A percentile compares a stretch with the other conserved stretches of the same genome.
Conservation (phyloP, 1,140 invertebrate genomes). For the Atta colombica region DNA sequence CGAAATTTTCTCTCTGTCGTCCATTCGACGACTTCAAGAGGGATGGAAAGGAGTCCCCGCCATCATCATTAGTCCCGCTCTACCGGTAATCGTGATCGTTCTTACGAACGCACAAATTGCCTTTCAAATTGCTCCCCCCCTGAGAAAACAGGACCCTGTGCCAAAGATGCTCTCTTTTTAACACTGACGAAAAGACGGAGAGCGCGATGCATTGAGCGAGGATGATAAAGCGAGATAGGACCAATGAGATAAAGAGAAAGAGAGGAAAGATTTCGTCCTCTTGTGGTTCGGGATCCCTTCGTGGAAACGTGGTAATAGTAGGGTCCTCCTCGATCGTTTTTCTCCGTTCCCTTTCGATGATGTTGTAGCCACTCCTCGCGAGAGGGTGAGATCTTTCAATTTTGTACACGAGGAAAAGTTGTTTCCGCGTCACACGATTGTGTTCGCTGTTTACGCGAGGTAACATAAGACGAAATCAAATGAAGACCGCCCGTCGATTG, state of each 20-base stretch:
- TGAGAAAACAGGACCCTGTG: constrained; percentile 73
- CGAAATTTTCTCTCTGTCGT: constrained; percentile 70
- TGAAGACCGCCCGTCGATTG: constrained; percentile 50
- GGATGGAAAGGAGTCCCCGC: constrained; percentile 48
- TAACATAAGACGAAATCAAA: constrained; percentile 52
- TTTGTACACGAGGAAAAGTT: constrained; percentile 62
- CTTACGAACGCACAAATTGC: constrained; percentile 79
- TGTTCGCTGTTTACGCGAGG: constrained; percentile 40
- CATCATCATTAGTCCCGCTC: constrained; percentile 79
- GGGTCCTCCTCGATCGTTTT: constrained; percentile 61
- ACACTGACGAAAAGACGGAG: constrained; percentile 57
- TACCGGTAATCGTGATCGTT: constrained; percentile 77
- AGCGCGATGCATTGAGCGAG: constrained; percentile 8
- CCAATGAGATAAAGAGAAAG: constrained; percentile 57
- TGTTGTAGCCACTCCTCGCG: constrained; percentile 12
- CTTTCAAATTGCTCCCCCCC: constrained; percentile 75
- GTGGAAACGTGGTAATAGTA: constrained; percentile 70
- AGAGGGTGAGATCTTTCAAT: constrained; percentile 60
- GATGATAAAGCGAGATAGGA: constrained; percentile 52
- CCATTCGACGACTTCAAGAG: constrained; percentile 53
- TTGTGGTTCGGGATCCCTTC: constrained; percentile 64
- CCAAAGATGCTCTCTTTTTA: constrained; percentile 75
- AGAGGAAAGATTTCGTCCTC: constrained; percentile 56
- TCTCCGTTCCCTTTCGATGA: constrained; percentile 52
- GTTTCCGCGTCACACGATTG: constrained; percentile 34